These are phyloP conservation scores for Epirrhoe alternata DNA, from an alignment of 2,888 invertebrate genomes.

Conservation along the genomic window DNA sequence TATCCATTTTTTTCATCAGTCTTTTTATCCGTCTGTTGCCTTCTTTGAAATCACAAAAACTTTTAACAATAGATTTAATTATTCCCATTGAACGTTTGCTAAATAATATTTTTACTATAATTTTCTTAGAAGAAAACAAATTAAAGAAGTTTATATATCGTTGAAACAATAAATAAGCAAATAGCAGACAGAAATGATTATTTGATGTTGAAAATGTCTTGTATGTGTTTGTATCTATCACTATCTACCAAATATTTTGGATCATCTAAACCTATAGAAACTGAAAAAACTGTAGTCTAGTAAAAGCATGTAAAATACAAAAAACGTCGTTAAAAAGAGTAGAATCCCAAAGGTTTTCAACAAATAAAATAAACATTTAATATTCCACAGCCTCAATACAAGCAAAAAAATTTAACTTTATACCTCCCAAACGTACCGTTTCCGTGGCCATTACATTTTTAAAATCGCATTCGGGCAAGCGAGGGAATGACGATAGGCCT, in stretches of 20 bases:
- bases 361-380: slow-evolving; percentile 73
- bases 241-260: neutral
- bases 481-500: slow-evolving; percentile 74
- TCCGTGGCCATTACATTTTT: slow-evolving; percentile 78
- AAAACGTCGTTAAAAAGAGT: slow-evolving; percentile 30
- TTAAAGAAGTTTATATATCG: too few relatives aligned
- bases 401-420: slow-evolving; percentile 77
- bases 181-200: too few relatives aligned
- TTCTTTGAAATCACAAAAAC: slow-evolving; percentile 19
- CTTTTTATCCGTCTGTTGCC: slow-evolving; percentile 35
- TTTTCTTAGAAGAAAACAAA: neutral
- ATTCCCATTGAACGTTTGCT: neutral
- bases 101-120: neutral
- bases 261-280: neutral
- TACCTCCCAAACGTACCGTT: slow-evolving; percentile 74
- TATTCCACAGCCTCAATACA: slow-evolving; percentile 72
- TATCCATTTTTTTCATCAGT: slow-evolving; percentile 44
- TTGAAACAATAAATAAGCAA: too few relatives aligned
- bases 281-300: slow-evolving; percentile 56
- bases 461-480: slow-evolving; percentile 73
- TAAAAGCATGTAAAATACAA: slow-evolving; percentile 53
- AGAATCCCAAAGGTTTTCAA: slow-evolving; percentile 59
- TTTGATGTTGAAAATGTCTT: neutral
- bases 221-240: neutral
- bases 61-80: slow-evolving; percentile 10